Conservation (phyloP, 92 coral and sea anemone species). For the Umimayanthus chanpuru region DNA sequence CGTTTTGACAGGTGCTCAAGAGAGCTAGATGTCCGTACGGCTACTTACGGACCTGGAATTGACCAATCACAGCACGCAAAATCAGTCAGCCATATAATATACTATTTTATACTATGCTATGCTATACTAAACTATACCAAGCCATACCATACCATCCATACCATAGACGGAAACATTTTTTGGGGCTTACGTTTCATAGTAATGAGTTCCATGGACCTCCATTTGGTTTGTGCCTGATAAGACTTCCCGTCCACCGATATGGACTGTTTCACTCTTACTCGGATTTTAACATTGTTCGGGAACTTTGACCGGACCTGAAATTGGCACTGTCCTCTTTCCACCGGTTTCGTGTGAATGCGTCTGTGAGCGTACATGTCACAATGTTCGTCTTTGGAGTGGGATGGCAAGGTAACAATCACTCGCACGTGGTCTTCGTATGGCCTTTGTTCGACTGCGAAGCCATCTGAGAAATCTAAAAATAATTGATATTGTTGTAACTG, state of each 20-base stretch:
- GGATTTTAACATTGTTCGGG: background rate
- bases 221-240: background rate
- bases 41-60: too few relatives aligned
- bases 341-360: background rate
- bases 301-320: background rate
- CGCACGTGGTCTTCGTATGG: background rate
- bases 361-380: background rate
- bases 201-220: background rate
- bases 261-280: background rate
- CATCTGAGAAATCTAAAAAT: constrained; percentile 12
- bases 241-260: background rate
- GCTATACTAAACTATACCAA: too few relatives aligned
- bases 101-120: too few relatives aligned
- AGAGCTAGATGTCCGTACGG: too few relatives aligned
- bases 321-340: background rate
- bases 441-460: constrained; percentile 1
- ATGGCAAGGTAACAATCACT: background rate
- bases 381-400: background rate
- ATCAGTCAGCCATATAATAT: too few relatives aligned
- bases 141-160: too few relatives aligned
- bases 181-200: background rate
- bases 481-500: too few relatives aligned
- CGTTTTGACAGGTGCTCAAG: too few relatives aligned
- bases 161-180: background rate
- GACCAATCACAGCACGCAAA: too few relatives aligned